Conservation (phyloP, 2,113 vertebrate genomes). For the Oreotrochilus melanogaster region DNA sequence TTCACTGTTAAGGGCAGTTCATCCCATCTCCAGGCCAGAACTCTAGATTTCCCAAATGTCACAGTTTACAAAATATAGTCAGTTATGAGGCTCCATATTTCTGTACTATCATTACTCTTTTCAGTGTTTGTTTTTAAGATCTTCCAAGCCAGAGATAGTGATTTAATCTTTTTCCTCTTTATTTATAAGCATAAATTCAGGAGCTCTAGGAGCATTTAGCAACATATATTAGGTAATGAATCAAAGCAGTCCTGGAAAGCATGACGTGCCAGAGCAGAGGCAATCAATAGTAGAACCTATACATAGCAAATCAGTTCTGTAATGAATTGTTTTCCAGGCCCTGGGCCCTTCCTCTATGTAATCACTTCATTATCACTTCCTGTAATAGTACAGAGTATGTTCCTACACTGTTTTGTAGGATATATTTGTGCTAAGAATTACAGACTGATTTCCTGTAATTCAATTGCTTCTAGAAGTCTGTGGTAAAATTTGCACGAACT, state of each 20-base stretch:
- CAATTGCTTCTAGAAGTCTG: not conserved
- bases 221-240: not conserved
- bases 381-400: not conserved
- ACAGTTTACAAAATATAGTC: not conserved
- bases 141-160: not conserved
- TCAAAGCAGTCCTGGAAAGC: constrained; percentile 9
- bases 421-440: not conserved
- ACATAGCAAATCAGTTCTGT: not conserved
- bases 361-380: not conserved
- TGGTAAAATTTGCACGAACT: not conserved
- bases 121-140: not conserved
- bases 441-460: not conserved
- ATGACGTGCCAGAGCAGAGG: rapidly evolving
- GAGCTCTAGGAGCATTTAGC: not conserved
- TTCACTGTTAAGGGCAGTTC: not conserved
- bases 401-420: not conserved
- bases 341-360: not conserved
- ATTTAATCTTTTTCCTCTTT: not conserved
- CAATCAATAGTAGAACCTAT: not conserved
- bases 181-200: not conserved
- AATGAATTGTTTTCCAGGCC: not conserved
- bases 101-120: not conserved
- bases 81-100: not conserved
- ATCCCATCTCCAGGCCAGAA: not conserved
- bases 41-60: not conserved